Evolutionary conservation across 37 sponge, comb jelly and placozoan species (phyloP).

Genomic region (Ephydatia muelleri): DNA sequence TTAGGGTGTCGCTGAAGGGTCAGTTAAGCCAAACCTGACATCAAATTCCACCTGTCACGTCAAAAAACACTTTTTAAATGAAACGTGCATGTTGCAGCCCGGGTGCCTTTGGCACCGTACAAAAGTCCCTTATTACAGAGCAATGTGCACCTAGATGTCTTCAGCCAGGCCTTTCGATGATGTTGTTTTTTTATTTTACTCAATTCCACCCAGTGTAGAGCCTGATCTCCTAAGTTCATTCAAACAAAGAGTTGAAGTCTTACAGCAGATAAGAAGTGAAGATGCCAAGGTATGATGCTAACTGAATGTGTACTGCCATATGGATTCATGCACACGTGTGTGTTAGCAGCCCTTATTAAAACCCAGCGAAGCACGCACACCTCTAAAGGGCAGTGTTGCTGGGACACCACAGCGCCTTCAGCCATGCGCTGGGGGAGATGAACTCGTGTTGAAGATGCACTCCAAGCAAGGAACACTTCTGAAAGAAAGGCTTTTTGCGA

Average conservation of each 20-base stretch:
- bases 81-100: no score
- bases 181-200: not conserved
- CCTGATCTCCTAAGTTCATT: slow-evolving; percentile 43
- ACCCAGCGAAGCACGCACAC: not conserved
- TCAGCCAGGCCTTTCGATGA: no score
- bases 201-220: slow-evolving; percentile 17
- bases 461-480: not conserved
- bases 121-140: no score
- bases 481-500: slow-evolving; percentile 41
- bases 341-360: not conserved
- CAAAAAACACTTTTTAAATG: no score
- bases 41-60: no score
- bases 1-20: no score
- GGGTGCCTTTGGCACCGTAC: no score
- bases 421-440: not conserved
- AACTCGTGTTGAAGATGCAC: slow-evolving; percentile 29
- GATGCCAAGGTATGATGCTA: slow-evolving; percentile 28
- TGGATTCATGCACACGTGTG: not conserved
- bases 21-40: no score
- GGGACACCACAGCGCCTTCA: not conserved
- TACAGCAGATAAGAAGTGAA: slow-evolving; percentile 32
- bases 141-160: no score
- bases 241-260: slow-evolving; percentile 28
- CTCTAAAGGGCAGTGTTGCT: not conserved
- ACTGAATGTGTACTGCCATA: not conserved